Evolutionary conservation across 2,888 invertebrate species (phyloP).

Genomic region (Ommatoiulus sabulosus): DNA sequence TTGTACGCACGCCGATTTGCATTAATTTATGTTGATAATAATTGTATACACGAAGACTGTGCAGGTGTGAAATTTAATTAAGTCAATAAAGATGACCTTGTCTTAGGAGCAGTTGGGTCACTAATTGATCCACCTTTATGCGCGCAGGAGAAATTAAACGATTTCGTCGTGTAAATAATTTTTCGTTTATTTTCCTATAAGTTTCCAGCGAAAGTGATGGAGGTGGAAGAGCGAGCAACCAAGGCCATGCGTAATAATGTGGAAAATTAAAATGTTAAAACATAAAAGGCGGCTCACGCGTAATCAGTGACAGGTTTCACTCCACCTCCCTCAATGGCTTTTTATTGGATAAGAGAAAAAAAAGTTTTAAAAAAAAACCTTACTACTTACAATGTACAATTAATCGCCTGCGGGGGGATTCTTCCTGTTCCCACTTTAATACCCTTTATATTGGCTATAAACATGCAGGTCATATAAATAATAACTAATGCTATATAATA

Average conservation of each 20-base stretch:
- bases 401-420: constrained; percentile 3
- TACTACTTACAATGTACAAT: constrained; percentile 12
- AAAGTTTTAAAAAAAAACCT: background rate
- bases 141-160: background rate
- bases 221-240: background rate
- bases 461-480: constrained; percentile 19
- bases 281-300: constrained; percentile 12
- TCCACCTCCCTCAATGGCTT: constrained; percentile 11
- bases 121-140: background rate
- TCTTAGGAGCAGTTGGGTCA: background rate
- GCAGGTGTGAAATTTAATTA: constrained; percentile 12
- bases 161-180: background rate
- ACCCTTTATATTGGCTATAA: constrained; percentile 19
- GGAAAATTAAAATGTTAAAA: constrained; percentile 19
- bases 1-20: too few species aligned
- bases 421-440: constrained; percentile 11
- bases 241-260: background rate
- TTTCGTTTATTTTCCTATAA: background rate
- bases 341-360: background rate
- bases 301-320: constrained; percentile 19
- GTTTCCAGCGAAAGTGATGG: background rate
- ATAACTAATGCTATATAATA: constrained; percentile 12
- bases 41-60: background rate
- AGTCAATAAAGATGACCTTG: background rate
- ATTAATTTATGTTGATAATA: background rate